Evolutionary conservation across 1,140 invertebrate genomes (phyloP).

Genomic region (Piezodorus guildinii): DNA sequence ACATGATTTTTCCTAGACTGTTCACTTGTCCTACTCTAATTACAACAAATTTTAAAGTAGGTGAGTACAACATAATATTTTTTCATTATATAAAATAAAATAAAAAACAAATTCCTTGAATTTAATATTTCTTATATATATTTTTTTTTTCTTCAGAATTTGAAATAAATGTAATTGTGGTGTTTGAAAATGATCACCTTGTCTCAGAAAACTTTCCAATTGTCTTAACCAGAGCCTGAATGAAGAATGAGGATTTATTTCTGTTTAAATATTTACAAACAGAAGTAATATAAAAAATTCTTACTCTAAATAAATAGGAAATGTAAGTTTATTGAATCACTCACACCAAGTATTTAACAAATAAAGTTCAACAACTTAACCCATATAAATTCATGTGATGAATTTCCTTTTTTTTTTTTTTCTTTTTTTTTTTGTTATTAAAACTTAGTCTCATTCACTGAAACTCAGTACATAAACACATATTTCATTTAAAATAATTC

Average conservation of each 20-base stretch:
- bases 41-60: slow-evolving; percentile 91
- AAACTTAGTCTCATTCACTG: too few relatives aligned
- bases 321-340: too few relatives aligned
- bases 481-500: too few relatives aligned
- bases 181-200: slow-evolving; percentile 86
- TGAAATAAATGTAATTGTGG: slow-evolving; percentile 85
- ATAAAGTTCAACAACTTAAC: too few relatives aligned
- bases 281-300: background rate
- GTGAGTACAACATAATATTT: slow-evolving; percentile 41
- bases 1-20: slow-evolving; percentile 88
- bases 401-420: background rate
- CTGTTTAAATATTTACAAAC: background rate
- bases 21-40: slow-evolving; percentile 89
- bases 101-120: background rate
- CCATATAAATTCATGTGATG: too few relatives aligned
- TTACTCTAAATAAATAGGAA: background rate
- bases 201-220: slow-evolving; percentile 96
- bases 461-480: too few relatives aligned
- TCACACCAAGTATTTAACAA: too few relatives aligned
- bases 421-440: too few relatives aligned
- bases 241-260: background rate
- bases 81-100: background rate
- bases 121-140: slow-evolving; percentile 30
- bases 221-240: slow-evolving; percentile 49
- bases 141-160: slow-evolving; percentile 85